These are phyloP conservation scores for Drosophila cardini DNA, from an alignment of 1,140 invertebrate species.

Conservation along the genomic window DNA sequence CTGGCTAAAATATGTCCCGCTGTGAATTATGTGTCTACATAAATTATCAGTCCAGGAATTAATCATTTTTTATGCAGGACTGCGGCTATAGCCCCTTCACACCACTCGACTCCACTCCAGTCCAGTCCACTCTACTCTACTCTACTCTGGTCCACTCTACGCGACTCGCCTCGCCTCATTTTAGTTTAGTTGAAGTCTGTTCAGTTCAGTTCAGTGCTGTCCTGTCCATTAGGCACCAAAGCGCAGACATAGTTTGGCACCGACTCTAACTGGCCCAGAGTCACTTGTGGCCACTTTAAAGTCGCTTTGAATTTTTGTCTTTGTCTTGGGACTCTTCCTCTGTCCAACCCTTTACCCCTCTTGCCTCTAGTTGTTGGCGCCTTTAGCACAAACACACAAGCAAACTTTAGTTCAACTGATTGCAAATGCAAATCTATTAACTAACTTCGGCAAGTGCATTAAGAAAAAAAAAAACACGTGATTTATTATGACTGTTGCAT, in stretches of 20 bases:
- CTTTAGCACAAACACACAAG: conserved; percentile 2
- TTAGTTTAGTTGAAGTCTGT: neutral
- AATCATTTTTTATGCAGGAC: conserved; percentile 82
- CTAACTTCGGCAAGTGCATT: neutral
- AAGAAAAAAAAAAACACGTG: conserved; percentile 16
- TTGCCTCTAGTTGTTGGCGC: conserved; percentile 33
- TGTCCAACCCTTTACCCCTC: conserved; percentile 20
- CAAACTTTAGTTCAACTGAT: conserved; percentile 12
- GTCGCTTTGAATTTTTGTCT: conserved; percentile 72
- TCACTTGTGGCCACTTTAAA: conserved; percentile 66
- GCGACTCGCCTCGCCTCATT: conserved; percentile 1
- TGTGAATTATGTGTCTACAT: conserved; percentile 83
- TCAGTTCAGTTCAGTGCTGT: conserved; percentile 20
- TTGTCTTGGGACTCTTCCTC: conserved; percentile 45
- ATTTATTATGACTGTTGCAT: conserved; percentile 22
- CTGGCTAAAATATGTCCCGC: conserved; percentile 78
- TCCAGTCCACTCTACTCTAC: neutral
- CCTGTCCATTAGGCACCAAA: conserved; percentile 70
- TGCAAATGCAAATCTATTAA: conserved; percentile 38
- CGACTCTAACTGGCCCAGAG: conserved; percentile 21
- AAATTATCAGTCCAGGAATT: conserved; percentile 81
- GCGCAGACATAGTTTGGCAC: conserved; percentile 33
- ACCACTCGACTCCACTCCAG: neutral
- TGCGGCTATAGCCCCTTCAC: conserved; percentile 14
- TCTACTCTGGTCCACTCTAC: neutral